Conservation (phyloP, 2,797 vertebrate species). For the Brachyrhaphis roseni region DNA sequence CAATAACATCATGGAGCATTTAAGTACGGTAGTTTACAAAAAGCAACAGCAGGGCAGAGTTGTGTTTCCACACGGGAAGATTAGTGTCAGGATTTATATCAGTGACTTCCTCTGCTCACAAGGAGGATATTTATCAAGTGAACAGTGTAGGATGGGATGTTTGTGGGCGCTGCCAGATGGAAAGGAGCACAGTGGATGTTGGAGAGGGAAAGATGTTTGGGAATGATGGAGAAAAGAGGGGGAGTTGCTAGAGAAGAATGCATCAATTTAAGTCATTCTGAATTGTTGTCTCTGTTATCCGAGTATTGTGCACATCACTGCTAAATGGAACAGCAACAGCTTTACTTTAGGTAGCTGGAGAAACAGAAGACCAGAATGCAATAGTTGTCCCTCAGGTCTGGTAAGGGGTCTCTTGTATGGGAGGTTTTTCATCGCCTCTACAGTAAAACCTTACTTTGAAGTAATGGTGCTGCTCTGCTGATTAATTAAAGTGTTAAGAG, state of each 20-base stretch:
- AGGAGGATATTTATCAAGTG: constrained; percentile 67
- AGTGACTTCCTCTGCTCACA: constrained; percentile 57
- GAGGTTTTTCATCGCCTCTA: constrained; percentile 53
- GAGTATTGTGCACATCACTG: constrained; percentile 51
- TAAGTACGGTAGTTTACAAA: neutral
- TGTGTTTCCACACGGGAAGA: constrained; percentile 42
- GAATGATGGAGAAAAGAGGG: constrained; percentile 12
- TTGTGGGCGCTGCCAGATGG: constrained; percentile 42
- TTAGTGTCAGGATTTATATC: constrained; percentile 24
- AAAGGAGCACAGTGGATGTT: constrained; percentile 41
- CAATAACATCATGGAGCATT: neutral
- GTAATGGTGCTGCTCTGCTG: constrained; percentile 60
- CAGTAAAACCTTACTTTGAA: constrained; percentile 58
- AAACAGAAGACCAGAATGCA: constrained; percentile 1
- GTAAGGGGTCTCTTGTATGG: constrained; percentile 53
- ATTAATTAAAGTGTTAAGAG: constrained; percentile 43
- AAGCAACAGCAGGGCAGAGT: constrained; percentile 25
- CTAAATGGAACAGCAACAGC: constrained; percentile 60
- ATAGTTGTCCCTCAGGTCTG: constrained; percentile 40
- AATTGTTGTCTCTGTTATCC: constrained; percentile 27
- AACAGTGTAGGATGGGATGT: constrained; percentile 14
- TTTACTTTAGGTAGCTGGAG: constrained; percentile 9
- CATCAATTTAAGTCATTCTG: constrained; percentile 48
- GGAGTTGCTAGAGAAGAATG: constrained; percentile 48
- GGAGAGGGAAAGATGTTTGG: constrained; percentile 15